Percentiles rank a stretch among this genome's conserved stretches.
phyloP scores from a whole-genome alignment of 2,113 vertebrate species.

The Xenopus laevis region DNA sequence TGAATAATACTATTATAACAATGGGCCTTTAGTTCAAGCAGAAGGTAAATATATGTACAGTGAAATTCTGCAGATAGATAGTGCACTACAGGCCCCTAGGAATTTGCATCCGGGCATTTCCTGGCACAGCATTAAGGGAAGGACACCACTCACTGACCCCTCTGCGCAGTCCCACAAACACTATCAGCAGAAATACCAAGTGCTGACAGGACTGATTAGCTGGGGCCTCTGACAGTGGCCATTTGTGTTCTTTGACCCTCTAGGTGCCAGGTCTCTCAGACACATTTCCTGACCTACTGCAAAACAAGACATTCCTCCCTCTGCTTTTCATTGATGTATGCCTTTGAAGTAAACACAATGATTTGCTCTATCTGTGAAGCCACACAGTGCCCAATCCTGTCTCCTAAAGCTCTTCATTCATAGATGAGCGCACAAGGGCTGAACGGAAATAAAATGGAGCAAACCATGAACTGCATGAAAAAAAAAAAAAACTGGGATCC shows the following conservation, averaged over 20 bases:
- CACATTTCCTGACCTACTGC: conserved; percentile 41
- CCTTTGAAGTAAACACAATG: not conserved
- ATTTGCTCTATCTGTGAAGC: not conserved
- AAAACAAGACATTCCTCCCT: conserved; percentile 5
- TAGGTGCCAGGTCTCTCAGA: conserved; percentile 16
- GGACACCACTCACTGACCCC: conserved; percentile 45
- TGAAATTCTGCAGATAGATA: not conserved
- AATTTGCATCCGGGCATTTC: conserved; percentile 47
- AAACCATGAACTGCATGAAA: too few species aligned
- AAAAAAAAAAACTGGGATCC: too few species aligned
- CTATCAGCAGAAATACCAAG: conserved; percentile 49
- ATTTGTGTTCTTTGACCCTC: conserved; percentile 28
- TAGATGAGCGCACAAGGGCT: not conserved
- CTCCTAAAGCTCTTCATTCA: not conserved
- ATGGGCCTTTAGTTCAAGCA: not conserved
- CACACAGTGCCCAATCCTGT: not conserved
- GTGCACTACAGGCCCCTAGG: not conserved
- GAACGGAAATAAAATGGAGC: too few species aligned
- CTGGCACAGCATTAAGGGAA: not conserved
- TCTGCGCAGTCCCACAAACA: conserved; percentile 21
- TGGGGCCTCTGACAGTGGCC: conserved; percentile 18
- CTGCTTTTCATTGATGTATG: conserved; percentile 20
- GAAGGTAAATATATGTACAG: not conserved
- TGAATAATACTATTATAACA: not conserved
- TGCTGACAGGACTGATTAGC: conserved; percentile 37